phyloP scores from a whole-genome alignment of 2,797 vertebrate species.

The Tapirus indicus region DNA sequence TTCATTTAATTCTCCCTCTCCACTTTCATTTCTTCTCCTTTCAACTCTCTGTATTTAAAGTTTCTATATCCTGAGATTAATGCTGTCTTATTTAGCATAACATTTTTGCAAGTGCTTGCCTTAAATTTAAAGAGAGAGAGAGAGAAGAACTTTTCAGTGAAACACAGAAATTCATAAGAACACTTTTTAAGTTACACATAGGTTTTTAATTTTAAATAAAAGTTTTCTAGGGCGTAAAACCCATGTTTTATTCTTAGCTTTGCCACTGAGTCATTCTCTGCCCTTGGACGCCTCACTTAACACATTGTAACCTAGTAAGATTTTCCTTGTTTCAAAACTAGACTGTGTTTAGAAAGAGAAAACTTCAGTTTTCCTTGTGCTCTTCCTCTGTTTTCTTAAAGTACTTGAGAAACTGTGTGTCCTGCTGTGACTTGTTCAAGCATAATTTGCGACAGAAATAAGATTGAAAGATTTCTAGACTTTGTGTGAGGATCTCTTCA shows the following conservation, averaged over 20 bases:
- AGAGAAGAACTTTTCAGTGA: neutral
- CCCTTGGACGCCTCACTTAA: conserved; percentile 74
- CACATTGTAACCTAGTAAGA: conserved; percentile 73
- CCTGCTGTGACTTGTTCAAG: conserved; percentile 53
- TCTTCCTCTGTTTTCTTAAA: conserved; percentile 51
- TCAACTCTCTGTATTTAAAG: neutral
- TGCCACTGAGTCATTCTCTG: conserved; percentile 75
- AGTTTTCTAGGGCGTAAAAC: conserved; percentile 74
- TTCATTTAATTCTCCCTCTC: conserved; percentile 1
- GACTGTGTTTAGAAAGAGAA: conserved; percentile 60
- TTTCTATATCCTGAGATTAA: neutral
- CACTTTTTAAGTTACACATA: conserved; percentile 47
- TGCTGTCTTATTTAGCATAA: neutral
- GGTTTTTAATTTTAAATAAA: conserved; percentile 61
- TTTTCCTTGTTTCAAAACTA: conserved; percentile 53
- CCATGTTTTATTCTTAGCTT: conserved; percentile 77
- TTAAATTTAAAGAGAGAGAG: neutral
- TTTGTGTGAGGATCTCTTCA: conserved; percentile 32
- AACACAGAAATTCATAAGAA: conserved; percentile 48
- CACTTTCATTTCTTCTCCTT: conserved; percentile 7
- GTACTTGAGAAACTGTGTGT: conserved; percentile 4
- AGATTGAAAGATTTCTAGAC: conserved; percentile 52
- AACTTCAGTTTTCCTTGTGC: conserved; percentile 42
- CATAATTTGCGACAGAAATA: conserved; percentile 52
- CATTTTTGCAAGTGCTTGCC: conserved; percentile 20